Evolutionary conservation across 1,140 invertebrate species (phyloP), one percentile per base, ranked within the genome.

Genomic region (Episyrphus balteatus): DNA sequence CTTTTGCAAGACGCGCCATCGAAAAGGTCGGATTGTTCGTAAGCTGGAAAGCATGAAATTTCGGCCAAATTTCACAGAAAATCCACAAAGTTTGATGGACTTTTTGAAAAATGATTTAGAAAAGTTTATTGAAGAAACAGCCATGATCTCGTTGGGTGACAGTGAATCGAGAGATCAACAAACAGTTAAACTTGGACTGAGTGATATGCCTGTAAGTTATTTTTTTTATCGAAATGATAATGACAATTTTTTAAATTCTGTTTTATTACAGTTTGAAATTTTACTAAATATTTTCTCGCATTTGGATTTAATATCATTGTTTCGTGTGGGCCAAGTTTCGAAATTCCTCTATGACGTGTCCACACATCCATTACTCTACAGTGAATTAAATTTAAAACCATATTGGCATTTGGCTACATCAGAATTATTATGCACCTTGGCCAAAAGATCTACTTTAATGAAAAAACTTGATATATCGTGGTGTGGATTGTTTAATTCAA

Each of bases 381-480:
- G 78, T 49, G 80, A 81, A 59, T 69, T 94, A 6, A 87, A 86
- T 69, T 71, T 93, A 17, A 82, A 86, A 62, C 76, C 79, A 0
- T 82, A 82, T 56, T 83, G 80, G 80, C 64, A 81, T 55, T 73
- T 79, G 52, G 73, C 83, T 36, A 69, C 76, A 54, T 69, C 74
- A 3, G 59, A 61, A 34, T 46, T 68, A 7, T 31, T 68, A 8
- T 60, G 57, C 19, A 63, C 62, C 0, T 47, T 68, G 45, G 61
- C 59, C 5, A 52, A 55, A 57, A 55, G 81, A 48, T 86, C 84
- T 64, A 76, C 76, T 50, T 79, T 79, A 62, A 66, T 92, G 13
- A 81, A 83, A 55, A 81, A 81, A 65, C 57, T 93, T 12, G 88
- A 92, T 72, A 62, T 92, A 1, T 90, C 87, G 0, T 93, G 89